Conservation (phyloP, 1,140 invertebrate genomes). For the Harlomillsia oculata region DNA sequence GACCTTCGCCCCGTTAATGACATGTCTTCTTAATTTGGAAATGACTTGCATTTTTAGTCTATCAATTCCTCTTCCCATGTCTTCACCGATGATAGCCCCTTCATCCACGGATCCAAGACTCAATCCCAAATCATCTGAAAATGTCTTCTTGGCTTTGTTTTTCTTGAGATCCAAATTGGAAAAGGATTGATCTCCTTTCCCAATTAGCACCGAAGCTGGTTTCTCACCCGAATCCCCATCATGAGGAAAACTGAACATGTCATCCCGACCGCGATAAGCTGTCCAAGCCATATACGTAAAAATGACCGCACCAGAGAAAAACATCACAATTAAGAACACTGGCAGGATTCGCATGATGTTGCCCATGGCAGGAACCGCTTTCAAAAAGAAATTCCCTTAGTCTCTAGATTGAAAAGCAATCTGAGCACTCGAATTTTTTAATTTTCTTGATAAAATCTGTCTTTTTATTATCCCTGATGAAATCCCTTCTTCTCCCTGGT, state of each 20-base stretch:
- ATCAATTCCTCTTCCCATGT: constrained; percentile 17
- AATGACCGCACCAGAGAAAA: constrained; percentile 30
- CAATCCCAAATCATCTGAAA: constrained; percentile 8
- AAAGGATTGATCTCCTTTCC: constrained; percentile 20
- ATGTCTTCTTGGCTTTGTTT: not conserved
- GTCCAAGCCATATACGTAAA: constrained; percentile 31
- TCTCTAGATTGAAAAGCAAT: too few species aligned
- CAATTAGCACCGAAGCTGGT: constrained; percentile 9
- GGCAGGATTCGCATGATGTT: constrained; percentile 32
- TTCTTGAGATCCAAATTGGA: constrained; percentile 8
- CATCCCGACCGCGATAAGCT: constrained; percentile 22
- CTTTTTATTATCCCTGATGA: too few species aligned
- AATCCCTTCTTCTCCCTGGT: too few species aligned
- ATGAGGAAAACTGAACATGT: constrained; percentile 6
- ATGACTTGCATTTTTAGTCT: constrained; percentile 30
- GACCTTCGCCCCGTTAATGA: constrained; percentile 28
- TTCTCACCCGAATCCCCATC: constrained; percentile 1
- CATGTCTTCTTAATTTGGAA: constrained; percentile 27
- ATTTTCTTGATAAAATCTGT: too few species aligned
- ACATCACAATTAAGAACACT: constrained; percentile 29
- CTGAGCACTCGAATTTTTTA: too few species aligned
- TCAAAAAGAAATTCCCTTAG: too few species aligned
- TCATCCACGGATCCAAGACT: constrained; percentile 26
- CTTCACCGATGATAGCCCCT: constrained; percentile 11
- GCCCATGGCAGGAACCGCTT: constrained; percentile 1